Evolutionary conservation across 2,888 invertebrate genomes (phyloP).

Genomic region (Torymus texanus): DNA sequence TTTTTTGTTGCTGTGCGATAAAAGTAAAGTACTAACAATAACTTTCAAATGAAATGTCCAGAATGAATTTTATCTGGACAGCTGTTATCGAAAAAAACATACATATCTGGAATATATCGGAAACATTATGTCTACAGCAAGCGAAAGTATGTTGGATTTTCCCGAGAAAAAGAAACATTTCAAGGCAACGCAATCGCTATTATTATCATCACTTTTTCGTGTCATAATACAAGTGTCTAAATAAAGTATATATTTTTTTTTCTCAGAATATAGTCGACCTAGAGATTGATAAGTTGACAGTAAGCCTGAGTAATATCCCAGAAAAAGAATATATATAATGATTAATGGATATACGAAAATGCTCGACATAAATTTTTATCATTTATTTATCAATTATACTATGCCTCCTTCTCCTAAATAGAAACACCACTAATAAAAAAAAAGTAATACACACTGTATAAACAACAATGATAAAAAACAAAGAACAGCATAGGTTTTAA

Average conservation of each 20-base stretch:
- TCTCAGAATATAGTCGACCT: no score
- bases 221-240: slow-evolving; percentile 2
- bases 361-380: no score
- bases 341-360: no score
- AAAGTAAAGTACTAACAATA: background rate
- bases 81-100: slow-evolving; percentile 19
- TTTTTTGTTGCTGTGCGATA: background rate
- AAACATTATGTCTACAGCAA: background rate
- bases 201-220: slow-evolving; percentile 7
- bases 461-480: no score
- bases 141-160: slow-evolving; percentile 4
- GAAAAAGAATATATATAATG: no score
- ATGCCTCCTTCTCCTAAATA: no score
- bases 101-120: slow-evolving; percentile 27
- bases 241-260: background rate
- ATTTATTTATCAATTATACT: no score
- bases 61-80: slow-evolving; percentile 36
- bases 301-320: no score
- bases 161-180: slow-evolving; percentile 23
- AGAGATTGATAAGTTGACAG: no score
- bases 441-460: no score
- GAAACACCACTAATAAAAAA: no score
- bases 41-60: slow-evolving; percentile 4
- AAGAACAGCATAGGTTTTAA: no score
- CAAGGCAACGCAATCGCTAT: slow-evolving; percentile 18